Percentiles rank a stretch among this genome's conserved stretches.
Evolutionary conservation across 2,888 invertebrate species (phyloP).

Genomic region (Drosophila monieri): DNA sequence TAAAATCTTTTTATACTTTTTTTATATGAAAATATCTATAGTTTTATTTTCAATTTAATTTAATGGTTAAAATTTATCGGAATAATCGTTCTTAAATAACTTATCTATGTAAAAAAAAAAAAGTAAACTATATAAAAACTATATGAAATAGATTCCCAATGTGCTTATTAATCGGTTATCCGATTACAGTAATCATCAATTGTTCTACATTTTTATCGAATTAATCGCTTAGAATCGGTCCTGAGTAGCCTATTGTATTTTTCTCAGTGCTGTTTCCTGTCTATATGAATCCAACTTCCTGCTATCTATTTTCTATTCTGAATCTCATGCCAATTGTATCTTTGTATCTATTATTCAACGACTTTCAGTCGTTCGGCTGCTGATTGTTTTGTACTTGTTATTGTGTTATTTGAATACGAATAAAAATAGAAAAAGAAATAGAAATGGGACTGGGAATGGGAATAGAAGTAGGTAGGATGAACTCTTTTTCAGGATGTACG

Average conservation of each 20-base stretch:
- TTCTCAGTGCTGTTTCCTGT: not conserved
- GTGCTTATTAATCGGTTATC: not conserved
- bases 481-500: not conserved
- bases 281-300: not conserved
- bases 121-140: no score
- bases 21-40: no score
- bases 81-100: not conserved
- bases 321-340: constrained; percentile 15
- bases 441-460: not conserved
- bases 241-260: not conserved
- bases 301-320: not conserved
- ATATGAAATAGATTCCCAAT: no score
- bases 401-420: constrained; percentile 27
- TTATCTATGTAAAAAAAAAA: no score
- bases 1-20: no score
- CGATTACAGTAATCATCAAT: no score
- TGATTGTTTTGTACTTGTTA: constrained; percentile 20
- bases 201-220: not conserved
- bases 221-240: not conserved
- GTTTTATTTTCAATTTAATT: no score
- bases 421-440: not conserved
- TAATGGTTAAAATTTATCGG: not conserved
- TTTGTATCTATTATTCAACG: constrained; percentile 11
- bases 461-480: not conserved
- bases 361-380: constrained; percentile 13